Conservation (phyloP, 2,113 vertebrate genomes). For the Tachycineta bicolor region DNA sequence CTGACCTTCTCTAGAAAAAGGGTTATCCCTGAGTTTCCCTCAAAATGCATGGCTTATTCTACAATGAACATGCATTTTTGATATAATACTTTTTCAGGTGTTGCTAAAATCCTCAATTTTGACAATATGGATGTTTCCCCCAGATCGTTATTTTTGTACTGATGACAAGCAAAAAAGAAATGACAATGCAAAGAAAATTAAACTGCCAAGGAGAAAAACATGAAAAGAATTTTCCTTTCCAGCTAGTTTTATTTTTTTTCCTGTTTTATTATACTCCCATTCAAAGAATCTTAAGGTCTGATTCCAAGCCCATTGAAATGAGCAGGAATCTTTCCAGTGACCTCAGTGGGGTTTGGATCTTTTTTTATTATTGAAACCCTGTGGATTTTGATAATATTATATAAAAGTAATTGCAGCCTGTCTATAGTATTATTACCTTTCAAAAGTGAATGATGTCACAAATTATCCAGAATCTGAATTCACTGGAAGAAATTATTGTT, state of each 20-base stretch:
- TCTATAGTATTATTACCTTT: neutral
- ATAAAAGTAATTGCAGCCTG: conserved; percentile 4
- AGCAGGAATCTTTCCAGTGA: conserved; percentile 17
- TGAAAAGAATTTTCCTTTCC: conserved; percentile 16
- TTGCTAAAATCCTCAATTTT: neutral
- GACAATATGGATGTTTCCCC: neutral
- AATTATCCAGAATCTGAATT: neutral
- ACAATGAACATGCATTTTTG: neutral
- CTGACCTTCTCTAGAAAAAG: neutral
- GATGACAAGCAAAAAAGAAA: conserved; percentile 11
- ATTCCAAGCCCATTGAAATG: neutral
- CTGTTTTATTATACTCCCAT: neutral
- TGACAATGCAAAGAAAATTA: conserved; percentile 7
- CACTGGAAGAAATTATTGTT: conserved; percentile 12
- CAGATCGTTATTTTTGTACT: neutral
- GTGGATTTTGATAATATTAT: conserved; percentile 6
- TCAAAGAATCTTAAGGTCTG: conserved; percentile 9
- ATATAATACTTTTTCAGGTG: neutral
- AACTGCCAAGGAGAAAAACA: neutral
- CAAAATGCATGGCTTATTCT: neutral
- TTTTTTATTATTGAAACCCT: neutral
- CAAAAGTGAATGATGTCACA: neutral
- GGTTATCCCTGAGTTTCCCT: neutral
- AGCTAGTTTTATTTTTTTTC: neutral
- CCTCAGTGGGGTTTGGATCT: conserved; percentile 19